Evolutionary conservation across 53 echinoderm and acorn worm genomes (phyloP), one percentile per base, ranked within the genome.

Genomic region (Echinarachnius parma): DNA sequence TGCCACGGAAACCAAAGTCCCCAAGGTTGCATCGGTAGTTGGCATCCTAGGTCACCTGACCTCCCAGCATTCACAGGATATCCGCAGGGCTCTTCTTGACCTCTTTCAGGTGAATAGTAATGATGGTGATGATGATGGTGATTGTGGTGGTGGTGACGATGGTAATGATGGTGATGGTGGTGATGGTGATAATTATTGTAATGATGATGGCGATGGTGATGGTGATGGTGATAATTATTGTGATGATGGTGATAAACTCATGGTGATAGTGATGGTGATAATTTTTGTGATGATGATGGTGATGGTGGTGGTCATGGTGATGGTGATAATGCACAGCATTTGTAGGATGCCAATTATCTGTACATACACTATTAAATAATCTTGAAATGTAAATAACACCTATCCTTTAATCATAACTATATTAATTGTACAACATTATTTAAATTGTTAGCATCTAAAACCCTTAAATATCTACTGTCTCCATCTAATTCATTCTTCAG

Each of bases 1-100:
- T 5, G 82, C 87, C 30, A 65, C 98, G 20, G 98, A 98, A 32
- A 82, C 78, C 61, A 92, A 98, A 26, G 98, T 98, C n/a, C 98
- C 98, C 34, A 98, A 98, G 78, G 92, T 98, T 81, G 98, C 91
- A 0, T 98, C 98, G 3, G 98, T 98, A 3, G 98, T 98, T 2
- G 91, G 98, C 9, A 98, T 98, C 23, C 91, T 98, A 14, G 98
- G 98, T 8, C 98, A 98, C 59, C 81, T 98, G 58, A 92, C 98
- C 27, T 75, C 88, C 2, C 98, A 98, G 53, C 98, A 98, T 61
- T 91, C 98, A 2, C 84, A 87, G 49, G 98, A 98, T 60, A 98
- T 98, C 69, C 81, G 88, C 33, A 84, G 80, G 50, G 98, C 98
- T 23, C 52, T 98, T 21, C 60, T 98, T 16, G 84, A 98, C 53